Base-by-base conservation (phyloP, 2,888 invertebrate genomes). In the Torymus tubicola region DNA sequence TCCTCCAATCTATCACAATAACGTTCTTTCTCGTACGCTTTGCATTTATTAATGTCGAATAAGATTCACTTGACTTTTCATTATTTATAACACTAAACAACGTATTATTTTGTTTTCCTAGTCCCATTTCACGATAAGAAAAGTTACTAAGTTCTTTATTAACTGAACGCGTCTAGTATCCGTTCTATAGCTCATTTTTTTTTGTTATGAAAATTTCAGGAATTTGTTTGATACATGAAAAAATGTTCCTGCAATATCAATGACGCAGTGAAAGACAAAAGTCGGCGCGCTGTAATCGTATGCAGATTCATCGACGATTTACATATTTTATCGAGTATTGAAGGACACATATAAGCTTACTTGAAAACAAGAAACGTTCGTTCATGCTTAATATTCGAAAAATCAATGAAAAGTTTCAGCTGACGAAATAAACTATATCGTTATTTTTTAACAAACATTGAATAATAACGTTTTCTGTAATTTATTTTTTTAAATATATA, bases 71-170 rank as follows among this genome's bases (percentile, higher is more conserved):
- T 61, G 14, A 70, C 60, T 64, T 61, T 24, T 58, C 60, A 24
- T 61, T 57, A 61, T 60, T 72, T 72, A 24, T 52, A 55, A 69
- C 52, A 64, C 69, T 74, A 79, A 74, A 79, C 68, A 74, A 79
- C 63, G 55, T 78, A 24, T 70, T 21, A 58, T 69, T 68, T 58
- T 60, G 57, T 69, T 68, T 58, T 60, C 61, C 58, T 78, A 72
- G 72, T 78, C 42, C 50, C 72, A 68, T 60, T 64, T 71, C 67
- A 78, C 63, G 21, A 74, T 79, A 69, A 73, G 68, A 79, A 79
- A 73, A 68, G 12, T 63, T 55, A 14, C 77, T 77, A 77, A 12
- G 12, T 24, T 79, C 42, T 42, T 60, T 24, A 11, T 79, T 16
- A 57, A 53, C 60, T 60, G n/a, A 60, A 57, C 14, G 42, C n/a